Base-by-base conservation (phyloP, 2,888 invertebrate genomes). In the Zhuqinia jingwanae region DNA sequence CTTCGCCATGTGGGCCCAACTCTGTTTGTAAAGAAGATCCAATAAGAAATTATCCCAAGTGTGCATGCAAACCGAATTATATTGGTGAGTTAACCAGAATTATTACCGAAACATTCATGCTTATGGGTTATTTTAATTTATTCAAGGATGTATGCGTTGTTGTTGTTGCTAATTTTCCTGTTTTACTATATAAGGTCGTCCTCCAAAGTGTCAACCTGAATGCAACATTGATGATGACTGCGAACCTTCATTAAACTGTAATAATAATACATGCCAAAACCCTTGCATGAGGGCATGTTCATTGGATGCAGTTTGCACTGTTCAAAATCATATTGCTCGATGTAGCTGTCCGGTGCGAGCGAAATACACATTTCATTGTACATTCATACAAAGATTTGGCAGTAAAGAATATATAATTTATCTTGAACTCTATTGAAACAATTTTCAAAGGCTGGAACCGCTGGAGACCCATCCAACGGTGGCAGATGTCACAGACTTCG, bases 321-420 rank as follows among this genome's bases (percentile, higher is more conserved):
- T 87, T 15, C 68, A 70, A 27, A 84, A 85, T 20, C 87, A 88
- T 17, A 25, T 70, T 13, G 86, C 83, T 22, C 58, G 77, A 3
- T 88, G 88, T 50, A 75, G 75, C 27, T 88, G 88, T 50, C 87
- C 87, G 2, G 83, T 83, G n/a, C n/a, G n/a, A n/a, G n/a, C n/a
- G n/a, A n/a, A n/a, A n/a, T n/a, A n/a, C n/a, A n/a, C n/a, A n/a
- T n/a, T n/a, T n/a, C n/a, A n/a, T n/a, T n/a, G n/a, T n/a, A n/a
- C n/a, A n/a, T n/a, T n/a, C n/a, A n/a, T n/a, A n/a, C n/a, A n/a
- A n/a, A n/a, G n/a, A n/a, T n/a, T n/a, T n/a, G n/a, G n/a, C n/a
- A n/a, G n/a, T n/a, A n/a, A n/a, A n/a, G n/a, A n/a, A n/a, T n/a
- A n/a, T n/a, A n/a, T n/a, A n/a, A n/a, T n/a, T n/a, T n/a, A n/a